phyloP scores from a whole-genome alignment of 2,797 vertebrate genomes.

The Neomorphus geoffroyi region DNA sequence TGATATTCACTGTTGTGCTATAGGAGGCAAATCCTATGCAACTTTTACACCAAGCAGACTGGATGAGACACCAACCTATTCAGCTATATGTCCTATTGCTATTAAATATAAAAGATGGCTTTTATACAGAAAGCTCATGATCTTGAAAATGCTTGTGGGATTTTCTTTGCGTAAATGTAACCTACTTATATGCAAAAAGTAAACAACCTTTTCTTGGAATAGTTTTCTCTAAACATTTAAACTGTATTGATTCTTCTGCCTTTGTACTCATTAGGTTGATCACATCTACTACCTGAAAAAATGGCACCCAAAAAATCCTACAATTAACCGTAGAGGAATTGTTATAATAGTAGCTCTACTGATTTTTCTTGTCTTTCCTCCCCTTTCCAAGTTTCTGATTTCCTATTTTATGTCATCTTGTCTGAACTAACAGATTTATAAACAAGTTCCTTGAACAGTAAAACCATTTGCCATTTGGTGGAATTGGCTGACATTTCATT shows the following conservation, averaged over 20 bases:
- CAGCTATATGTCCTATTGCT: neutral
- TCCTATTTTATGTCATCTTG: constrained; percentile 30
- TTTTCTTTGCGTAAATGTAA: neutral
- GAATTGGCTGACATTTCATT: constrained; percentile 83
- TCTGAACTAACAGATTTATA: constrained; percentile 72
- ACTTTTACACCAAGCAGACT: neutral
- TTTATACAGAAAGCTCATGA: neutral
- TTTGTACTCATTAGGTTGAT: neutral
- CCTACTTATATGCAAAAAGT: neutral
- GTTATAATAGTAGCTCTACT: neutral
- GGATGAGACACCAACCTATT: neutral
- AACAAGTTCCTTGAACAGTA: constrained; percentile 68
- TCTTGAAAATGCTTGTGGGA: neutral
- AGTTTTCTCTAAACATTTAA: neutral
- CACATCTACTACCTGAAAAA: constrained; percentile 10
- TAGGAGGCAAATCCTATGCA: neutral
- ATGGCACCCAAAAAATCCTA: neutral
- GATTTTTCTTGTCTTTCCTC: neutral
- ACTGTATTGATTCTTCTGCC: neutral
- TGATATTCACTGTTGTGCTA: neutral
- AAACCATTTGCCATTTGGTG: constrained; percentile 80
- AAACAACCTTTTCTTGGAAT: neutral
- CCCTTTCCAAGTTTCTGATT: neutral
- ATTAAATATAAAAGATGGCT: neutral
- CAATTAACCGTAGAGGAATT: neutral